Evolutionary conservation across 1,140 invertebrate genomes (phyloP), one percentile per base, ranked within the genome.

Genomic region (Apis laboriosa): DNA sequence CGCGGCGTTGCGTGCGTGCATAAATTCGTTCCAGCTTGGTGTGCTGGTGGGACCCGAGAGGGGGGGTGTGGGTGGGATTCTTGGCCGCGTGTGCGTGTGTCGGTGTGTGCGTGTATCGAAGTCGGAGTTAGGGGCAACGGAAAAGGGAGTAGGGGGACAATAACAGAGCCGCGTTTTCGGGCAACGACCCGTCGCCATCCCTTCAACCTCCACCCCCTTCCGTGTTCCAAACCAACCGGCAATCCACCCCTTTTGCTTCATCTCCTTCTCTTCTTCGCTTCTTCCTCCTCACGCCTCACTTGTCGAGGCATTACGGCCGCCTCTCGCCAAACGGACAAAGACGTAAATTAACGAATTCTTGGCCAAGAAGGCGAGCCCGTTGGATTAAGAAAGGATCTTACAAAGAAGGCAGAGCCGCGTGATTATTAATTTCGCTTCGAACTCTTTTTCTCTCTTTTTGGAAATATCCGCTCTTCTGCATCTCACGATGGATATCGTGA

Each of bases 101-200:
- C 67, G 60, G 86, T 76, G 84, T 80, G 80, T 77, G 88, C 83
- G 85, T 82, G 83, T 79, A 84, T 86, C 84, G 83, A 89, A 84
- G 86, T 88, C 82, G 89, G 88, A 90, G 90, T 84, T 82, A 78
- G 84, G 80, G 82, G 86, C 61, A 78, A 76, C 80, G 75, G 77
- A 67, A 85, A 74, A 86, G 81, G 76, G 53, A 87, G 86, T 82
- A 85, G 90, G 77, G 88, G 89, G 90, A 92, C 92, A 92, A 93
- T 93, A 93, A 93, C 92, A 92, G 92, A 88, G 86, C 88, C 88
- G 89, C 92, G 92, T 94, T 94, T 94, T 94, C 92, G 93, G 93
- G 88, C 92, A 93, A 94, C 92, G 93, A 93, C 92, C 92, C 91
- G 90, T 90, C 89, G 87, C 90, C 91, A 92, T 91, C 91, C 92